These are phyloP conservation scores for Gorsachius goisagi DNA, from an alignment of 2,113 vertebrate genomes.

Conservation along the genomic window DNA sequence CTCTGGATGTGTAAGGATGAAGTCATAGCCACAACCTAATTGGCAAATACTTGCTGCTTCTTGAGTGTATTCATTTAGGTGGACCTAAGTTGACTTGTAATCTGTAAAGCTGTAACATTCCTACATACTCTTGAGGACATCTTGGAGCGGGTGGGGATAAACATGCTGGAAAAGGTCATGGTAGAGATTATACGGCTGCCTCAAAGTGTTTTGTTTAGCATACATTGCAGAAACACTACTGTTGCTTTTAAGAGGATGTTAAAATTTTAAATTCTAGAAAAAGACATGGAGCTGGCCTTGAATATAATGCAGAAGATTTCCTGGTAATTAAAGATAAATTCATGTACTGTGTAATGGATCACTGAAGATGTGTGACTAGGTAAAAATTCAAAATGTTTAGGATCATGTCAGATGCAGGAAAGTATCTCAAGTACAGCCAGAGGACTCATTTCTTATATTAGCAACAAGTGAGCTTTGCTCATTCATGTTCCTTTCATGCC, in stretches of 20 bases:
- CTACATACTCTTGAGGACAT: not conserved
- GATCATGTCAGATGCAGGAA: not conserved
- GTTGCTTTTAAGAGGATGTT: not conserved
- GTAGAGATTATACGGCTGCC: not conserved
- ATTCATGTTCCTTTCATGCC: not conserved
- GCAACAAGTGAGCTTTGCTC: not conserved
- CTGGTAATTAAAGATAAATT: not conserved
- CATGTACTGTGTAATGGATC: not conserved
- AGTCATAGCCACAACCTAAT: not conserved
- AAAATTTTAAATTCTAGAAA: not conserved
- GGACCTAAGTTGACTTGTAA: not conserved
- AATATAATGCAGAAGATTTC: not conserved
- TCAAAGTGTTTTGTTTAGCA: not conserved
- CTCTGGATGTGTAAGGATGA: not conserved
- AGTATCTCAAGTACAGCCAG: not conserved
- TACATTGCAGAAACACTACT: not conserved
- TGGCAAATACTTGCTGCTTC: not conserved
- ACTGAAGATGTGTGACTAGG: not conserved
- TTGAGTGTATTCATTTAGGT: not conserved
- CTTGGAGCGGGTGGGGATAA: not conserved
- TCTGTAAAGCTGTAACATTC: not conserved
- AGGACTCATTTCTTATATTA: not conserved
- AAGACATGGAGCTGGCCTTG: not conserved
- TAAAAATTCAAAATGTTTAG: not conserved
- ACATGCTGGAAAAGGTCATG: not conserved